These are phyloP conservation scores for Murina feae DNA, from an alignment of 2,113 vertebrate species.

Conservation along the genomic window DNA sequence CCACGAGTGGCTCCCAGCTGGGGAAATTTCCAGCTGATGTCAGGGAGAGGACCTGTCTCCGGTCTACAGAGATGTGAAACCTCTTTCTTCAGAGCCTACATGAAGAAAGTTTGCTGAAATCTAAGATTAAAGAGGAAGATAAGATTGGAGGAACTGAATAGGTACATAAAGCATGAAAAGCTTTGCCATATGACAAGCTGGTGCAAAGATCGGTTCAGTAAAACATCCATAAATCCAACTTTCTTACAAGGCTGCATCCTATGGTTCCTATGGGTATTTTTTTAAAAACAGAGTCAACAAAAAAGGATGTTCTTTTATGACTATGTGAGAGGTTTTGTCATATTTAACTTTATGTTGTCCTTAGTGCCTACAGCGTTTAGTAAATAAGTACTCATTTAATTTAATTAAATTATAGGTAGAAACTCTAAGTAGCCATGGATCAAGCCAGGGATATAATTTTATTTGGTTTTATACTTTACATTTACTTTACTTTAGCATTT, in stretches of 20 bases:
- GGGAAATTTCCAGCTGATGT: not conserved
- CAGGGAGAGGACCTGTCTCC: not conserved
- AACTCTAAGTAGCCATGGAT: not conserved
- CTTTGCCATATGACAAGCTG: not conserved
- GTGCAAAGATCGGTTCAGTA: not conserved
- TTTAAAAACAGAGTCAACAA: not conserved
- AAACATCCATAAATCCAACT: not conserved
- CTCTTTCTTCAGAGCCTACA: not conserved
- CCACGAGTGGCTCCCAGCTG: not conserved
- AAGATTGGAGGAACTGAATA: not conserved
- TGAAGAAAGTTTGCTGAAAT: not conserved
- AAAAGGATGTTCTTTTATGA: not conserved
- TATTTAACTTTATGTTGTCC: not conserved
- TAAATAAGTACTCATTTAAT: not conserved
- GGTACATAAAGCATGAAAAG: not conserved
- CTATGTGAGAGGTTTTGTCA: not conserved
- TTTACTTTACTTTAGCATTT: not conserved
- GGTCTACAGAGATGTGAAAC: not conserved
- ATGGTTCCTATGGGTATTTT: not conserved
- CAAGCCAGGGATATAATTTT: not conserved
- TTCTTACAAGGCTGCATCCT: not conserved
- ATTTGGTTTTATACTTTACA: not conserved
- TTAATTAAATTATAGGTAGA: not conserved
- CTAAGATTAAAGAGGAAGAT: not conserved
- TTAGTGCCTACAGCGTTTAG: not conserved